phyloP scores from a whole-genome alignment of 1,140 invertebrate genomes.

The Drosophila rufa region DNA sequence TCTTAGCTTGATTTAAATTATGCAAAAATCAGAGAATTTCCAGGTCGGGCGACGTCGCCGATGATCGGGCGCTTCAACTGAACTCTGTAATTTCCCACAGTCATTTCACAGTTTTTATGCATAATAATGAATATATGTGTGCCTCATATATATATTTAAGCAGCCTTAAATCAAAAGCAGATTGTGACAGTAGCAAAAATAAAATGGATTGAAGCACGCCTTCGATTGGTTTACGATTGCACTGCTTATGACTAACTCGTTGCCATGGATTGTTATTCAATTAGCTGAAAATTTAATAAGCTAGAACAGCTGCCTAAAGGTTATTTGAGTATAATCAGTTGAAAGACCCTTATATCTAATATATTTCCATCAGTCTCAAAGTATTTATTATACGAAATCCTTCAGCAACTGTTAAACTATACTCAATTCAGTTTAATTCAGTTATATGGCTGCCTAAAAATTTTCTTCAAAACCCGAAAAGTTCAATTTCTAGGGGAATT shows the following conservation, averaged over 20 bases:
- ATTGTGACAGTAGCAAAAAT: slow-evolving; percentile 20
- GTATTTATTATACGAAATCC: too few species aligned
- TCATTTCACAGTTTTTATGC: slow-evolving; percentile 20
- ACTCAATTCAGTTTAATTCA: too few species aligned
- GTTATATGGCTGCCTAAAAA: background rate
- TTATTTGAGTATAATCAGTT: background rate
- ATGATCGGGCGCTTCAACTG: slow-evolving; percentile 23
- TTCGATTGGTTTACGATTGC: background rate
- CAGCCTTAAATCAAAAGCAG: slow-evolving; percentile 26
- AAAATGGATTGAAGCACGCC: slow-evolving; percentile 1
- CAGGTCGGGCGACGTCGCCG: slow-evolving; percentile 58
- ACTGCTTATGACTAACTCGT: background rate
- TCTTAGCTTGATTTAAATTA: slow-evolving; percentile 12
- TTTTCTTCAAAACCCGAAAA: background rate
- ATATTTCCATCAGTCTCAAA: background rate
- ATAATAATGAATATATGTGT: slow-evolving; percentile 25
- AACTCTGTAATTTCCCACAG: slow-evolving; percentile 60
- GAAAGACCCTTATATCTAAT: background rate
- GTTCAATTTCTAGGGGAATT: background rate
- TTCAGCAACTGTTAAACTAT: too few species aligned
- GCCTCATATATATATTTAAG: slow-evolving; percentile 12
- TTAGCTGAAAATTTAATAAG: background rate
- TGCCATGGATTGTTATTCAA: background rate
- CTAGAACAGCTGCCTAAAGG: background rate
- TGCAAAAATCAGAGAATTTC: slow-evolving; percentile 32